Conservation (phyloP, 1,140 invertebrate species). For the Drosophila arizonae region DNA sequence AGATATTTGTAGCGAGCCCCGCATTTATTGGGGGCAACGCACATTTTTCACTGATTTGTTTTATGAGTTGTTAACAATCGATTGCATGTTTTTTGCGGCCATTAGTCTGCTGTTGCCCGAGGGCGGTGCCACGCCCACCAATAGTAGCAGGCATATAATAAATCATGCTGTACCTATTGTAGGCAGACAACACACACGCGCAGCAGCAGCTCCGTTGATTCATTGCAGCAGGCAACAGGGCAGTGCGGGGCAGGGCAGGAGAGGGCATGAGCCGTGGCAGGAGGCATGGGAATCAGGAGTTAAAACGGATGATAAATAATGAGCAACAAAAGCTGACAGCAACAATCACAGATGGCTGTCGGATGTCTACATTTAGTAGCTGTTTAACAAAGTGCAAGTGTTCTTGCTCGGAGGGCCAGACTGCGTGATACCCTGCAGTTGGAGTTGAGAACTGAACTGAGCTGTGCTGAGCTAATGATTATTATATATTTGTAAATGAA, state of each 20-base stretch:
- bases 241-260: conserved; percentile 5
- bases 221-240: conserved; percentile 56
- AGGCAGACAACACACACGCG: conserved; percentile 13
- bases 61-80: conserved; percentile 72
- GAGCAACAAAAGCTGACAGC: conserved; percentile 49
- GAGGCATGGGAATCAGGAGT: not conserved
- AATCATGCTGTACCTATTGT: conserved; percentile 57
- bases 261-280: not conserved
- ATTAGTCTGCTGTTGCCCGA: conserved; percentile 42
- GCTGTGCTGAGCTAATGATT: not conserved
- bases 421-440: not conserved
- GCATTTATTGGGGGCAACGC: conserved; percentile 19
- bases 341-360: conserved; percentile 43
- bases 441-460: no score
- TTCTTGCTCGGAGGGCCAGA: not conserved
- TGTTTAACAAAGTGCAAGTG: conserved; percentile 9
- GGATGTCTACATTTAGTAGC: conserved; percentile 32
- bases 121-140: conserved; percentile 43
- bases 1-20: no score
- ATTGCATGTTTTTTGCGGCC: conserved; percentile 51
- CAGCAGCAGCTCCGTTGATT: conserved; percentile 56
- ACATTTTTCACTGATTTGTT: conserved; percentile 61
- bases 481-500: not conserved
- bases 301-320: conserved; percentile 48
- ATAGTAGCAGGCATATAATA: conserved; percentile 51